Evolutionary conservation across 2,888 invertebrate species (phyloP).

Genomic region (Rhagophthalmus giganteus): DNA sequence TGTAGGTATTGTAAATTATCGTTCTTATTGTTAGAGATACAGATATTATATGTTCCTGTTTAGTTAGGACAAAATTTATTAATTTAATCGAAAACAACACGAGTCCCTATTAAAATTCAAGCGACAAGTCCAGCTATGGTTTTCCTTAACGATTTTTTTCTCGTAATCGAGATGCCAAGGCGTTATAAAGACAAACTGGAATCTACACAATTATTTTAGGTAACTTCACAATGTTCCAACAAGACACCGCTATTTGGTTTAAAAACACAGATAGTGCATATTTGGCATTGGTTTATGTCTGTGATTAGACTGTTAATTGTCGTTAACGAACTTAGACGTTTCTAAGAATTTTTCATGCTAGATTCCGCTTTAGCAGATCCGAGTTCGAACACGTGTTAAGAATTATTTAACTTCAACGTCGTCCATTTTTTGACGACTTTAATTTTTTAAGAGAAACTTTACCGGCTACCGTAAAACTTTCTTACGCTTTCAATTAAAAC

Average conservation of each 20-base stretch:
- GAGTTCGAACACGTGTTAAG: slow-evolving; percentile 16
- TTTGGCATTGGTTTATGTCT: slow-evolving; percentile 28
- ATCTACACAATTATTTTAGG: slow-evolving; percentile 29
- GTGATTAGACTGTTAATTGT: slow-evolving; percentile 30
- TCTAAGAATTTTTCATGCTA: slow-evolving; percentile 23
- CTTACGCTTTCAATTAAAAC: not conserved
- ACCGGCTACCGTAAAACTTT: not conserved
- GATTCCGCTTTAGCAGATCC: slow-evolving; percentile 16
- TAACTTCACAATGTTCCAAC: slow-evolving; percentile 26
- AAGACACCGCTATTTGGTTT: slow-evolving; percentile 31
- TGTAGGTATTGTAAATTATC: too few relatives aligned
- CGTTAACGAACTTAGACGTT: slow-evolving; percentile 21
- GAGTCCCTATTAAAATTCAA: slow-evolving; percentile 25
- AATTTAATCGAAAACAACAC: too few relatives aligned
- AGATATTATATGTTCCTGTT: too few relatives aligned
- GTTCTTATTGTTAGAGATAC: too few relatives aligned
- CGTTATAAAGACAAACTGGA: slow-evolving; percentile 30
- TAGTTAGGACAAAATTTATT: too few relatives aligned
- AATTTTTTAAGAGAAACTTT: not conserved
- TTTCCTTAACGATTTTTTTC: slow-evolving; percentile 19
- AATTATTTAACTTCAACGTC: slow-evolving; percentile 7
- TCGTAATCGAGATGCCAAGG: slow-evolving; percentile 24
- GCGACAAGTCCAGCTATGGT: slow-evolving; percentile 7
- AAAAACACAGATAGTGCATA: slow-evolving; percentile 29
- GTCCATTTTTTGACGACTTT: not conserved